A percentile compares a stretch with the other conserved stretches of the same genome.
Evolutionary conservation across 2,113 vertebrate genomes (phyloP).

Genomic region (Alaudala cheleensis): DNA sequence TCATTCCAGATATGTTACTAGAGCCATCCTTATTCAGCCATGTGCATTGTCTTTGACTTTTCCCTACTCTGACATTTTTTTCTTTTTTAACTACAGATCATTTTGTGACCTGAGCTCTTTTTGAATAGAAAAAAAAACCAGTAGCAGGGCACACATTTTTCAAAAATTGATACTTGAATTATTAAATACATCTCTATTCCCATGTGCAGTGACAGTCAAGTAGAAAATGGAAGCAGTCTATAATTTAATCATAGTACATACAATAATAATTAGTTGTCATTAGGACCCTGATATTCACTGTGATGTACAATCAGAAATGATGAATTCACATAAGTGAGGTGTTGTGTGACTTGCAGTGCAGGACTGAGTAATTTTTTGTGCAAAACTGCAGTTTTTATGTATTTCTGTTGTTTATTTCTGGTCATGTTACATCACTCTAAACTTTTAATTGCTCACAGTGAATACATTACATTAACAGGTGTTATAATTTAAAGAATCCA

Average conservation of each 20-base stretch:
- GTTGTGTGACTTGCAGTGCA: neutral
- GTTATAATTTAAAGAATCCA: neutral
- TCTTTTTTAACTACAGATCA: neutral
- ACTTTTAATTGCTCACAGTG: neutral
- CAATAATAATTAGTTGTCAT: slow-evolving; percentile 41
- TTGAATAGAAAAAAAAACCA: neutral
- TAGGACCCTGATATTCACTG: neutral
- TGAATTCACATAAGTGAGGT: neutral
- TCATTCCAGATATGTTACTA: neutral
- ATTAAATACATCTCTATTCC: slow-evolving; percentile 27
- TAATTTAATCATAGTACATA: slow-evolving; percentile 45
- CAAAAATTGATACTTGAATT: slow-evolving; percentile 41
- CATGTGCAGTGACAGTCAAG: neutral
- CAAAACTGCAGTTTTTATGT: neutral
- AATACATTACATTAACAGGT: neutral
- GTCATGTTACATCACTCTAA: neutral
- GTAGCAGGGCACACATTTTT: neutral
- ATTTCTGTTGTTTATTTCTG: neutral
- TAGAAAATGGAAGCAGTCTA: slow-evolving; percentile 36
- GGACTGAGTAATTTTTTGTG: neutral
- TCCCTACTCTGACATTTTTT: neutral
- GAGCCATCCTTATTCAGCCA: neutral
- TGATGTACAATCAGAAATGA: neutral
- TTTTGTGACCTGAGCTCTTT: neutral
- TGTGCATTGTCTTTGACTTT: neutral